Conservation (phyloP, 2,113 vertebrate species). For the Perca schrenkii region DNA sequence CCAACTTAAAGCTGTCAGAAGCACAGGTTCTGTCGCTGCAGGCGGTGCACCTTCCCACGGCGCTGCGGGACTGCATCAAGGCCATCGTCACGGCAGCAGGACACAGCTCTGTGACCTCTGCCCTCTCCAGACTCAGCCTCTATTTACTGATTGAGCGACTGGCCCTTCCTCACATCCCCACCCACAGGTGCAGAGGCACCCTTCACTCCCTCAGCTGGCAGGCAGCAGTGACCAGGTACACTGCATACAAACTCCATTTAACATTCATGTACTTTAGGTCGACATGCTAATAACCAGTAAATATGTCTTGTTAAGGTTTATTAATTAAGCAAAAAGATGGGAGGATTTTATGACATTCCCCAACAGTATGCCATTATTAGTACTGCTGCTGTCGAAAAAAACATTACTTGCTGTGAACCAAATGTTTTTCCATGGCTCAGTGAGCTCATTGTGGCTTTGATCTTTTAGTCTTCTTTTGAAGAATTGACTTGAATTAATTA, state of each 20-base stretch:
- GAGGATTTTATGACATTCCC: conserved; percentile 1
- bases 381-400: conserved; percentile 17
- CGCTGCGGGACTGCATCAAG: conserved; percentile 88
- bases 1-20: conserved; percentile 85
- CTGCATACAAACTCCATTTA: background rate
- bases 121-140: conserved; percentile 89
- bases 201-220: conserved; percentile 88
- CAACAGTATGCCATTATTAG: conserved; percentile 15
- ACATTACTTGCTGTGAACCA: conserved; percentile 18
- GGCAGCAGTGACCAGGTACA: conserved; percentile 88
- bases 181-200: conserved; percentile 77
- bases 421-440: conserved; percentile 30
- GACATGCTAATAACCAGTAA: background rate
- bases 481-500: background rate
- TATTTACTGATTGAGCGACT: conserved; percentile 90
- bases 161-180: conserved; percentile 79
- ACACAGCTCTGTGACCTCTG: conserved; percentile 89
- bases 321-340: conserved; percentile 25
- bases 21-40: conserved; percentile 85
- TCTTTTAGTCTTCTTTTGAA: conserved; percentile 22
- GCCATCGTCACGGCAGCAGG: conserved; percentile 85
- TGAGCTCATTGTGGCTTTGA: background rate
- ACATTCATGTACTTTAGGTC: background rate
- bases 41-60: conserved; percentile 80
- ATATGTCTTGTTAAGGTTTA: conserved; percentile 32